Percentiles rank a stretch among this genome's conserved stretches.
Evolutionary conservation across 2,113 vertebrate genomes (phyloP).

Genomic region (Aegotheles bennettii): DNA sequence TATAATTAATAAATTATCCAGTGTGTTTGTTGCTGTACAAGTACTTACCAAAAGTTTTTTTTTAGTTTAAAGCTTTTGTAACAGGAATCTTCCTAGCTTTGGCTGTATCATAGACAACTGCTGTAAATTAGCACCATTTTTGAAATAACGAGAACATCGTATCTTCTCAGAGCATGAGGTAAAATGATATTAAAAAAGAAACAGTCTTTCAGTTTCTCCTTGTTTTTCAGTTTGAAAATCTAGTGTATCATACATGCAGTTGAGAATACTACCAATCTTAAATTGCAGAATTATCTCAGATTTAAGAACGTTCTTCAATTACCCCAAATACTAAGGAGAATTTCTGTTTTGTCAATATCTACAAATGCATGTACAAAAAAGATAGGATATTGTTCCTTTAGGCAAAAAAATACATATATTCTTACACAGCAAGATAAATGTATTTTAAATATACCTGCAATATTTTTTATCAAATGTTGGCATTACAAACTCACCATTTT

Average conservation of each 20-base stretch:
- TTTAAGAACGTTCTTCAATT: neutral
- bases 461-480: neutral
- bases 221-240: neutral
- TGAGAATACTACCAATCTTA: neutral
- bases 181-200: neutral
- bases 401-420: neutral
- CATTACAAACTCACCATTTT: neutral
- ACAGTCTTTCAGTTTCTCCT: neutral
- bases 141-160: neutral
- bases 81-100: neutral
- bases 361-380: neutral
- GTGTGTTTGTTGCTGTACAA: neutral
- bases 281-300: neutral
- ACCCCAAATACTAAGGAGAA: neutral
- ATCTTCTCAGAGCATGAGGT: neutral
- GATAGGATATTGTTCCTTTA: neutral
- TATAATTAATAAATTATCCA: neutral
- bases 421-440: neutral
- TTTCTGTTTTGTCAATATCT: neutral
- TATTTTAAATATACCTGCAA: neutral
- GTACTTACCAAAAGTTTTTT: neutral
- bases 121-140: slow-evolving; percentile 28
- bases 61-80: neutral
- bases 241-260: neutral
- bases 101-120: neutral